Conservation (phyloP, 2,888 invertebrate genomes). For the Seira sanloemensis region DNA sequence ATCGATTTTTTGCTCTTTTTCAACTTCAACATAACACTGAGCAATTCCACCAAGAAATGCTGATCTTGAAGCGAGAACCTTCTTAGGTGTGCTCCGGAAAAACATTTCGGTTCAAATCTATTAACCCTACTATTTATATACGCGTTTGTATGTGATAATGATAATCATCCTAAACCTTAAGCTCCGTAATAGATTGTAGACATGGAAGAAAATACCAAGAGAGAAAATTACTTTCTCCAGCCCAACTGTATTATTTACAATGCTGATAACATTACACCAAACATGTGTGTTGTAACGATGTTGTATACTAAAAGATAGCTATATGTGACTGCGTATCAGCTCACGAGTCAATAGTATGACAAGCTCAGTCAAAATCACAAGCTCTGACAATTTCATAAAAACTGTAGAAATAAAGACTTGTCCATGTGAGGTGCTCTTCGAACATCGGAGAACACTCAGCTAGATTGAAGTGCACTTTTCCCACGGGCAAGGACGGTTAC, state of each 20-base stretch:
- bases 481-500: neutral
- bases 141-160: neutral
- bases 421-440: too few species aligned
- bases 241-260: too few species aligned
- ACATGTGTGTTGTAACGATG: too few species aligned
- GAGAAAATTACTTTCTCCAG: neutral
- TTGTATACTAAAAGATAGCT: too few species aligned
- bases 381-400: too few species aligned
- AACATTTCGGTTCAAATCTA: neutral
- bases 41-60: neutral
- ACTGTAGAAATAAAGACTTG: too few species aligned
- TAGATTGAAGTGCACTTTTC: slow-evolving; percentile 16
- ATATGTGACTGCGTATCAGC: too few species aligned
- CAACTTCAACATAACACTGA: neutral
- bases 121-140: neutral
- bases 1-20: slow-evolving; percentile 31
- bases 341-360: too few species aligned
- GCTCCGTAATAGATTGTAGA: neutral
- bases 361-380: too few species aligned
- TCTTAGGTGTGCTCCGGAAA: neutral
- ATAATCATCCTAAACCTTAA: neutral
- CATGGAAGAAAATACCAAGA: neutral
- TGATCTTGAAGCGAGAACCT: neutral
- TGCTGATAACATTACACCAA: too few species aligned
- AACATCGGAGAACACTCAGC: neutral